Percentiles rank a stretch among this genome's conserved stretches.
These are phyloP conservation scores for Caenorhabditis auriculariae DNA, from an alignment of 2,888 invertebrate species.

Conservation along the genomic window DNA sequence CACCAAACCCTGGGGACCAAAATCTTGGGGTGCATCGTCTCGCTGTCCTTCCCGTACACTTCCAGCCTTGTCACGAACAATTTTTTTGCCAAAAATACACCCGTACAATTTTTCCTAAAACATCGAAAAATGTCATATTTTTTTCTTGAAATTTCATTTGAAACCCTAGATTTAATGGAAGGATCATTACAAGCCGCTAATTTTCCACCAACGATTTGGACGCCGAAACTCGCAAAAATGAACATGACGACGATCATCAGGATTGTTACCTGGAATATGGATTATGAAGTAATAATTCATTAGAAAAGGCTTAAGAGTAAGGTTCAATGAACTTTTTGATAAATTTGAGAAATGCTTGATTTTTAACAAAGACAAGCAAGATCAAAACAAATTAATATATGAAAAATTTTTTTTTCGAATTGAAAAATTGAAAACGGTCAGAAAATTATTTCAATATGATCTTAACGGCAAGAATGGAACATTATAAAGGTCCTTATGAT, in stretches of 20 bases:
- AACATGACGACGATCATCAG: conserved; percentile 95
- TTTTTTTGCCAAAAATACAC: conserved; percentile 88
- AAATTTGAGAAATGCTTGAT: too few species aligned
- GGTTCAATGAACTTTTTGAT: too few species aligned
- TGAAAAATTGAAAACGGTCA: neutral
- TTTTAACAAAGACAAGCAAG: too few species aligned
- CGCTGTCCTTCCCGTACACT: conserved; percentile 74
- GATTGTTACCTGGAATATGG: conserved; percentile 79
- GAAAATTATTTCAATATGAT: too few species aligned
- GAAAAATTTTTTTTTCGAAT: neutral
- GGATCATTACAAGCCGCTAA: conserved; percentile 96
- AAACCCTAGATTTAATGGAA: conserved; percentile 69
- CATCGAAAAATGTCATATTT: neutral
- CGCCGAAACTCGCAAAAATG: conserved; percentile 97
- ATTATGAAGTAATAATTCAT: too few species aligned
- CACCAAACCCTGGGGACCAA: conserved; percentile 60
- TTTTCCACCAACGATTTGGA: conserved; percentile 93
- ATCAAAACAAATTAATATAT: neutral
- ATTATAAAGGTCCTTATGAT: too few species aligned
- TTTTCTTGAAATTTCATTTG: neutral
- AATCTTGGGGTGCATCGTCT: conserved; percentile 84
- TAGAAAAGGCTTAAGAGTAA: too few species aligned
- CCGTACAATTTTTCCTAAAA: conserved; percentile 82
- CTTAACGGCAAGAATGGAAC: too few species aligned
- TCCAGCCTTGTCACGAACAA: conserved; percentile 99